Conservation (phyloP, 2,888 invertebrate genomes). For the Pristionchus arcanus region DNA sequence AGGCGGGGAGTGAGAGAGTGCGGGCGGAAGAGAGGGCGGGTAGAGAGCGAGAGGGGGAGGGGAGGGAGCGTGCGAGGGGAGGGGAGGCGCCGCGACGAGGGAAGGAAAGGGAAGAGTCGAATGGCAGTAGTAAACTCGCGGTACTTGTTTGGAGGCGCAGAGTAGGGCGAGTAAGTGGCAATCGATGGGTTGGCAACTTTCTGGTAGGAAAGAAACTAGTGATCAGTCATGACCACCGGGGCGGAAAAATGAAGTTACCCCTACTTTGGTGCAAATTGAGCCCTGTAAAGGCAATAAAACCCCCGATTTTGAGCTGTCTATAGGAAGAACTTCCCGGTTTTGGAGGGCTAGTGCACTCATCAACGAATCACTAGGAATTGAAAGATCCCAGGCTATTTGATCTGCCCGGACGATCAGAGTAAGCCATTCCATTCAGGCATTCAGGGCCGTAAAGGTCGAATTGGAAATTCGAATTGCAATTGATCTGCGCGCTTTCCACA, state of each 20-base stretch:
- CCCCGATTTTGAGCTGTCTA: no score
- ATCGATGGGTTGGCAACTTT: background rate
- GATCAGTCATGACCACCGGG: no score
- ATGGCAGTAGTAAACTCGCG: constrained; percentile 37
- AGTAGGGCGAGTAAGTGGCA: background rate
- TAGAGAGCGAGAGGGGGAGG: background rate
- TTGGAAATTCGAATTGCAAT: background rate
- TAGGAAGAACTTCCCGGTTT: no score
- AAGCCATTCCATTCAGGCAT: background rate
- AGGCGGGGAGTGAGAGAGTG: background rate
- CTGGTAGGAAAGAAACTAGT: background rate
- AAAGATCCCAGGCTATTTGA: background rate
- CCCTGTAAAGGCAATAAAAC: no score
- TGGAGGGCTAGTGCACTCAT: no score
- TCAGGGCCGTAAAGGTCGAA: constrained; percentile 15
- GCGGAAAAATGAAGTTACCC: no score
- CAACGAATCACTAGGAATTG: no score
- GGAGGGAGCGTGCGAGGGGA: background rate
- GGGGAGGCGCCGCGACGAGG: background rate
- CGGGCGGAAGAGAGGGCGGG: background rate
- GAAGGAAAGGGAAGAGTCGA: background rate
- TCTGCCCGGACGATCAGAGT: background rate
- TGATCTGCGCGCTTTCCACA: background rate
- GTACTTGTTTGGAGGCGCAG: background rate
- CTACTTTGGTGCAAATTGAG: no score